A percentile compares a stretch with the other conserved stretches of the same genome.
Evolutionary conservation across 2,113 vertebrate genomes (phyloP).

Genomic region (Grammomys dolichurus): DNA sequence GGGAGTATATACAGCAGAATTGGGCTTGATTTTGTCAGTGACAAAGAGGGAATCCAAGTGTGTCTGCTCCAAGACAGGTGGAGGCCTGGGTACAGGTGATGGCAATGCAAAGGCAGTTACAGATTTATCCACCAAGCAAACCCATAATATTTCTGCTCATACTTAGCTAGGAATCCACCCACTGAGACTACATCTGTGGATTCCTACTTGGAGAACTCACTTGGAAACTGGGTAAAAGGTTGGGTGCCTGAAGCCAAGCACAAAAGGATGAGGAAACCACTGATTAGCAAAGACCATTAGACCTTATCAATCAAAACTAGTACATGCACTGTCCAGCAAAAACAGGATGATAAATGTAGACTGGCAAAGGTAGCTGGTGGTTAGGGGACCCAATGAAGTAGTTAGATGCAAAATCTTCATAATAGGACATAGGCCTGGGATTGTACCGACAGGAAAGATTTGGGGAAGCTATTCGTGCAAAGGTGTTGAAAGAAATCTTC

Average conservation of each 20-base stretch:
- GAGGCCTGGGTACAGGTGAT: not conserved
- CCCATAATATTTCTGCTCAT: not conserved
- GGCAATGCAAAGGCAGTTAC: not conserved
- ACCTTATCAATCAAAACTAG: not conserved
- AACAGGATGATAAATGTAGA: not conserved
- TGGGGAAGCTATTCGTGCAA: not conserved
- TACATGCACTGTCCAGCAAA: not conserved
- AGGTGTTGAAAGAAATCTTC: not conserved
- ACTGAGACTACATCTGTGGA: too few relatives aligned
- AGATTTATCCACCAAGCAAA: not conserved
- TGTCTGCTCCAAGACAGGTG: too few relatives aligned
- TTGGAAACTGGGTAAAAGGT: not conserved
- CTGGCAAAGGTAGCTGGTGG: not conserved
- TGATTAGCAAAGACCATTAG: not conserved
- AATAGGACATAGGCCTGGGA: not conserved
- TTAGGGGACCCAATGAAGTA: not conserved
- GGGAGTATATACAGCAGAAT: not conserved
- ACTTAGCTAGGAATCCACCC: not conserved
- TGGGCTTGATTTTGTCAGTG: too few relatives aligned
- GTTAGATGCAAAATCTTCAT: not conserved
- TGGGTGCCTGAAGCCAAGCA: too few relatives aligned
- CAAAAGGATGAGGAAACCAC: too few relatives aligned
- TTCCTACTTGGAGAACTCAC: not conserved
- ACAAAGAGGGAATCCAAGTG: not conserved
- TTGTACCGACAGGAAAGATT: not conserved